Conservation (phyloP, 1,140 invertebrate genomes). For the Spodoptera litura region DNA sequence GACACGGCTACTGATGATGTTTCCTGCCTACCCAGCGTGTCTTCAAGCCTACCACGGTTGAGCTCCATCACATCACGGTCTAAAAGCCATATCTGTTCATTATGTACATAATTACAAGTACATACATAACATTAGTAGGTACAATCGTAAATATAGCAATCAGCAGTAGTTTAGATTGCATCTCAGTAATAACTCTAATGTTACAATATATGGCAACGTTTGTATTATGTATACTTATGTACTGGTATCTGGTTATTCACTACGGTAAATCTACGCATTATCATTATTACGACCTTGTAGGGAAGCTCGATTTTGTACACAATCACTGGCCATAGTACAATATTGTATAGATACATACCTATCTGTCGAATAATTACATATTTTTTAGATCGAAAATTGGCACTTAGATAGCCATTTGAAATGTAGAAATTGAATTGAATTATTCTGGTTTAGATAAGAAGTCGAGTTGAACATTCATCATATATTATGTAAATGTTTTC, state of each 20-base stretch:
- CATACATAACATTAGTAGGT: slow-evolving; percentile 39
- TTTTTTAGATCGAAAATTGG: too few species aligned
- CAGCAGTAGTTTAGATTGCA: slow-evolving; percentile 61
- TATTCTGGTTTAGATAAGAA: too few species aligned
- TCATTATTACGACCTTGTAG: slow-evolving; percentile 18
- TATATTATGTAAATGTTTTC: too few species aligned
- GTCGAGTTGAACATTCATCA: too few species aligned
- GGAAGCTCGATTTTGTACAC: background rate
- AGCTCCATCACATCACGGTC: slow-evolving; percentile 18
- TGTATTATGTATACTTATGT: slow-evolving; percentile 14
- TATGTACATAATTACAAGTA: slow-evolving; percentile 33
- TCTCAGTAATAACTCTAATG: slow-evolving; percentile 64
- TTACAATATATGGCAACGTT: slow-evolving; percentile 52
- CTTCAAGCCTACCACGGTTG: slow-evolving; percentile 12
- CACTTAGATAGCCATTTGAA: too few species aligned
- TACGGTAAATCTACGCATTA: slow-evolving; percentile 36
- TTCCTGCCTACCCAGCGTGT: too few species aligned
- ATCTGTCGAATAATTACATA: too few species aligned
- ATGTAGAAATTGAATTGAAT: too few species aligned
- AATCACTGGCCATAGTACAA: background rate
- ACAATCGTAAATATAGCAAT: slow-evolving; percentile 42
- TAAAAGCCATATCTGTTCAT: slow-evolving; percentile 7
- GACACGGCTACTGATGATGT: too few species aligned
- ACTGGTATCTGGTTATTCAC: slow-evolving; percentile 13
- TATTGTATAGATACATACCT: too few species aligned